Base-by-base conservation (phyloP, 2,113 vertebrate species). In the Prionailurus bengalensis region DNA sequence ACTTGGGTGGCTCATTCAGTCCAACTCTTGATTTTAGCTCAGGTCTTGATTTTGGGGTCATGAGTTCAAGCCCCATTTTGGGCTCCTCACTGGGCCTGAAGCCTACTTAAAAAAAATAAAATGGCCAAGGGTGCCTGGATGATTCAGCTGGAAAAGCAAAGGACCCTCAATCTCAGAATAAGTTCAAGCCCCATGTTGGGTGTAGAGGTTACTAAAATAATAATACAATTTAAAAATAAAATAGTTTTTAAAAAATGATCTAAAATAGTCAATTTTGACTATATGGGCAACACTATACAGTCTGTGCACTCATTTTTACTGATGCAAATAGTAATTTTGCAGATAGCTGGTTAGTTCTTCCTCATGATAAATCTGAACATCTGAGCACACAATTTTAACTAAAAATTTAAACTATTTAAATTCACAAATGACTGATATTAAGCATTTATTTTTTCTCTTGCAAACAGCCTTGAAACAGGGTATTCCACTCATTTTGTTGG, bases 331-430 rank as follows among this genome's bases (percentile, higher is more conserved):
- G 63, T 74, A 84, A 51, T 39, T 66, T 55, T 10, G 36, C 45
- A 74, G 61, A 39, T 51, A 51, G 31, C 7, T 51, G 11, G 10
- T 78, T 58, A 55, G 17, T 33, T 71, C 39, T 90, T 86, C 76
- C 45, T 29, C 12, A 3, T 19, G 74, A 65, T 51, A 91, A 89
- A 58, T 58, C 25, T 87, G 29, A 93, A 84, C 23, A 78, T 31
- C 3, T 27, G 4, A 89, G 27, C 21, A 89, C 29, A 85, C 6
- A 48, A 80, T 66, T 97, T 91, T 70, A 95, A 78, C 17, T 82
- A 76, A 96, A 94, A 86, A 23, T 71, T 94, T 3, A 95, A 96
- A 91, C 25, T 70, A 81, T 78, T 51, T 88, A 36, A 70, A 45
- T 89, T 68, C 33, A 78, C 9, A 2, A 91, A 80, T 39, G 13